phyloP scores from a whole-genome alignment of 2,797 vertebrate genomes.

The Cephalopachus bancanus region DNA sequence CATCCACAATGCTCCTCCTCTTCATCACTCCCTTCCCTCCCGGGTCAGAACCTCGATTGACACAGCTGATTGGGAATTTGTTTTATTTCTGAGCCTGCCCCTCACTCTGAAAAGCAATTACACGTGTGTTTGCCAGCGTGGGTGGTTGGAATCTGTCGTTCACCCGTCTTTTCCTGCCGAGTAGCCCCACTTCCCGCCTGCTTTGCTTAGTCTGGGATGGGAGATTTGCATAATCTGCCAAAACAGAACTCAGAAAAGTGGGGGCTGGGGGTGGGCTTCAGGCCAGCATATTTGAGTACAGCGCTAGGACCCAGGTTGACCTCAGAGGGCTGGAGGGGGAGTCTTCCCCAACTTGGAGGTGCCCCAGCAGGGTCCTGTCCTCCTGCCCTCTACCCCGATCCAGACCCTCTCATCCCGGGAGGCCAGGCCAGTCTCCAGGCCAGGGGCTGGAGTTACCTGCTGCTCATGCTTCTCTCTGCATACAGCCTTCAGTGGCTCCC shows the following conservation, averaged over 20 bases:
- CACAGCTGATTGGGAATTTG: conserved; percentile 29
- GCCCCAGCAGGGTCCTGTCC: not conserved
- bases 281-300: not conserved
- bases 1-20: not conserved
- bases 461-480: not conserved
- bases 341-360: not conserved
- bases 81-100: conserved; percentile 31
- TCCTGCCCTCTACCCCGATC: not conserved
- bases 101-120: conserved; percentile 72
- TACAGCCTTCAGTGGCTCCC: not conserved
- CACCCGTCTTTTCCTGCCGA: not conserved
- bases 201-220: conserved; percentile 50
- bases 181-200: conserved; percentile 43
- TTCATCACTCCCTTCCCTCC: not conserved
- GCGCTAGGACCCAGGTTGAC: not conserved
- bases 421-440: not conserved
- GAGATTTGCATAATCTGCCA: conserved; percentile 77
- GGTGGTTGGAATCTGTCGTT: conserved; percentile 47
- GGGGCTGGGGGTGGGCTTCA: not conserved
- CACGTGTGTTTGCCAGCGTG: conserved; percentile 68
- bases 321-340: not conserved
- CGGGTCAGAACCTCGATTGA: not conserved
- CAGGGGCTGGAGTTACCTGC: not conserved
- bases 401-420: not conserved
- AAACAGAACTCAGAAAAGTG: conserved; percentile 40